These are phyloP conservation scores for Arvicanthis niloticus DNA, from an alignment of 2,113 vertebrate species.

Conservation along the genomic window DNA sequence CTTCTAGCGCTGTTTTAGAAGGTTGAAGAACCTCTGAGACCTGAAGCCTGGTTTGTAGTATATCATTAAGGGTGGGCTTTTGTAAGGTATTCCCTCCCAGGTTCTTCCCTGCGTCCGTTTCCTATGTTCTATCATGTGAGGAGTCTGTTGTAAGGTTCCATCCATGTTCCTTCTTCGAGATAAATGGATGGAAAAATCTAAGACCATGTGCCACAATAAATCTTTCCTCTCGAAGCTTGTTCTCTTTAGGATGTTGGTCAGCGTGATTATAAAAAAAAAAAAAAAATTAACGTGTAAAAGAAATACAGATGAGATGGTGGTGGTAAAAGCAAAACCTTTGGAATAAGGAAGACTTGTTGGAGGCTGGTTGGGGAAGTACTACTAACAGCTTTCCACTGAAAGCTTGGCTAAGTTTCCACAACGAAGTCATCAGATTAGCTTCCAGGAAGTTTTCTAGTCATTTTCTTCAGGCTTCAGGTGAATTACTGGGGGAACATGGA, in stretches of 20 bases:
- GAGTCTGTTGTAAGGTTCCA: not conserved
- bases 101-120: not conserved
- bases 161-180: not conserved
- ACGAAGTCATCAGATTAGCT: not conserved
- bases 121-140: too few relatives aligned
- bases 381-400: constrained; percentile 15
- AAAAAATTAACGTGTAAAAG: not conserved
- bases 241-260: not conserved
- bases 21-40: not conserved
- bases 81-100: not conserved
- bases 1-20: not conserved
- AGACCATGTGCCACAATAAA: not conserved
- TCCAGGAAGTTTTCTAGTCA: constrained; percentile 32
- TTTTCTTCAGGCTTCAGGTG: constrained; percentile 30
- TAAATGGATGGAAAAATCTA: not conserved
- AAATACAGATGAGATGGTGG: not conserved
- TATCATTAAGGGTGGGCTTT: not conserved
- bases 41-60: not conserved
- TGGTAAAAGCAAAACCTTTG: not conserved
- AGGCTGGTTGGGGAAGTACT: not conserved
- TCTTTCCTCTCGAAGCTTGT: not conserved
- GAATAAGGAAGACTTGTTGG: not conserved
- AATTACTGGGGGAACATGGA: not conserved
- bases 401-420: not conserved
- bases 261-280: not conserved